Evolutionary conservation across 2,888 invertebrate species (phyloP).

Genomic region (Drosophila longiperda): DNA sequence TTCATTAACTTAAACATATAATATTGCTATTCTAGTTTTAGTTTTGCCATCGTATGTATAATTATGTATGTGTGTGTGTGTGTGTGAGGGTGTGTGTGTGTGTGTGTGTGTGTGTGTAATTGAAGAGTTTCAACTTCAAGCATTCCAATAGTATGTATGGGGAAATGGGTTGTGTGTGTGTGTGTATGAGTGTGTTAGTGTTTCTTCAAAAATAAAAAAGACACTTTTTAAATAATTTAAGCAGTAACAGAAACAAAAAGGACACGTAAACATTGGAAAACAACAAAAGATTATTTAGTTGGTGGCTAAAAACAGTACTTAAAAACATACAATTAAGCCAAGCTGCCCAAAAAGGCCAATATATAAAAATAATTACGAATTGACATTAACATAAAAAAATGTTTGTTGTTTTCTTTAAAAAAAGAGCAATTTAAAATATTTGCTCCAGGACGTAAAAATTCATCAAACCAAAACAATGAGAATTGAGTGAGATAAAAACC

Average conservation of each 20-base stretch:
- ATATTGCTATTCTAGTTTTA: conserved; percentile 77
- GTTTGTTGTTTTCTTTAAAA: not conserved
- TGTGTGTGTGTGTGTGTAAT: conserved; percentile 21
- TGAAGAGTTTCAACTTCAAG: conserved; percentile 37
- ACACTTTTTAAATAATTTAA: conserved; percentile 36
- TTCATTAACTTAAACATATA: conserved; percentile 72
- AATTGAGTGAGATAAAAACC: conserved; percentile 16
- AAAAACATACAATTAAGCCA: conserved; percentile 14
- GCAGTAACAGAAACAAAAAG: conserved; percentile 38
- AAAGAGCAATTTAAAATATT: conserved; percentile 1
- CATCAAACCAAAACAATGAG: conserved; percentile 21
- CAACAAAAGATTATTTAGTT: conserved; percentile 21
- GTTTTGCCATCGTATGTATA: conserved; percentile 53
- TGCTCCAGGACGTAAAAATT: conserved; percentile 25
- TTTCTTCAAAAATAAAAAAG: conserved; percentile 4
- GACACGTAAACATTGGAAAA: conserved; percentile 27
- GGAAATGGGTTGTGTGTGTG: not conserved
- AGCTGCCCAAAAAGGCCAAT: conserved; percentile 36
- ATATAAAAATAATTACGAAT: conserved; percentile 11
- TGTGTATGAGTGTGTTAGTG: conserved; percentile 11
- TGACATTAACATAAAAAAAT: conserved; percentile 26
- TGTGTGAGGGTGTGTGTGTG: conserved; percentile 11
- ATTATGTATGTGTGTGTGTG: conserved; percentile 17
- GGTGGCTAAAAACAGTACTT: conserved; percentile 18
- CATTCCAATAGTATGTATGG: conserved; percentile 11